Base-by-base conservation (phyloP, 1,140 invertebrate genomes). In the Limonius californicus region DNA sequence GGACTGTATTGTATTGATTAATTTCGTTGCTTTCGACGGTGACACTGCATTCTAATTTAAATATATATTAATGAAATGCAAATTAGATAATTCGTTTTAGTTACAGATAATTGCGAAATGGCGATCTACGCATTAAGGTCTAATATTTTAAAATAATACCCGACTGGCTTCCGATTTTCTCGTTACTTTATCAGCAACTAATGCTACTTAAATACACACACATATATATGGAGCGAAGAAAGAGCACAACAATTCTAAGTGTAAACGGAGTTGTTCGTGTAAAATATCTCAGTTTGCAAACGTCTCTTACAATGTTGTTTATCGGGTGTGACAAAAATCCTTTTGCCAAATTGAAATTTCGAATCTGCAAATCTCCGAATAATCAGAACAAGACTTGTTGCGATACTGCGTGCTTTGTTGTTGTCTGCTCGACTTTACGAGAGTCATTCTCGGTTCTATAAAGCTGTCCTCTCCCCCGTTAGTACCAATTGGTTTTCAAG, bases 81-180 rank as follows among this genome's bases (percentile, higher is more conserved):
- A 63, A 63, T 63, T 59, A 42, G 27, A 63, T 60, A 63, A 63
- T 63, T 63, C 62, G 53, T 50, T 54, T 63, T 63, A 63, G 53
- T 47, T 54, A 54, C 15, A 11, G 42, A 64, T 64, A 56, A 64
- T 64, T 54, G 27, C 43, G 59, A 60, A 27, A 55, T 39, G 50
- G 53, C n/a, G 42, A 45, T 45, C 42, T 45, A 45, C 42, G 42
- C 42, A 45, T n/a, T 45, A 45, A 45, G 14, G 14, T 12, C 42
- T 45, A 45, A 45, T 18, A 18, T 45, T 45, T 45, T 45, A 45
- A 45, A 45, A 45, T 45, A 45, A 45, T 6, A 45, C 4, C 4
- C 4, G 14, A n/a, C 3, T 6, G 16, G 12, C 42, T 45, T 15
- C 42, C 12, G 42, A 45, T 15, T 45, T 45, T 4, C 14, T n/a